Base-by-base conservation (phyloP, 1,140 invertebrate species). In the Cydia splendana region DNA sequence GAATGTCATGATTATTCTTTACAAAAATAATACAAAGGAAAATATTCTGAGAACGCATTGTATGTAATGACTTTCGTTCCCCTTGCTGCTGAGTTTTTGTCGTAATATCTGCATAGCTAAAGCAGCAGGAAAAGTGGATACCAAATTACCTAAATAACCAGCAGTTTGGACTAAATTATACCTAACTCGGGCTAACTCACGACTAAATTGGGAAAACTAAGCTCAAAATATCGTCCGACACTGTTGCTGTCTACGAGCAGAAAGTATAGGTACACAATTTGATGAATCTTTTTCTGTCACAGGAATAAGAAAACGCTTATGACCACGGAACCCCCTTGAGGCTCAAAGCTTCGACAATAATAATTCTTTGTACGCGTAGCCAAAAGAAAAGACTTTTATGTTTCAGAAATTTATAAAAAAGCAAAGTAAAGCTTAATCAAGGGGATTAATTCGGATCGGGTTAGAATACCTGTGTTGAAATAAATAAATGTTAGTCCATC, bases 381-480 rank as follows among this genome's bases (percentile, higher is more conserved):
- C 9, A 42, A 42, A 42, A 10, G 38, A 42, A 42, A 42, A 42
- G 38, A 42, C 38, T 42, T 6, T 45, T 45, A 12, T 10, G 67
- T 18, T 42, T 18, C n/a, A n/a, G 12, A 13, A 15, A 4, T 71
- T 71, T 42, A 38, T 15, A 69, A 69, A 18, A 71, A 10, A 71
- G 15, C 38, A 38, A 38, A 71, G 34, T 24, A 6, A 24, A 48
- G 13, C 57, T 62, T 34, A 69, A 71, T 71, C 7, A 71, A 20
- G 15, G 2, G 34, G 34, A 71, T 71, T 71, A 71, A 71, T 71
- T 74, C 74, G 38, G 77, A 79, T 79, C 77, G 75, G 76, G 79
- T 76, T 77, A 77, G 77, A 76, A 80, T 82, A 82, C 79, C 77
- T 80, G 79, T 80, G 48, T 76, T 71, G 75, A 77, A 77, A 76